phyloP scores from a whole-genome alignment of 2,888 invertebrate species.

The Buathra laborator region DNA sequence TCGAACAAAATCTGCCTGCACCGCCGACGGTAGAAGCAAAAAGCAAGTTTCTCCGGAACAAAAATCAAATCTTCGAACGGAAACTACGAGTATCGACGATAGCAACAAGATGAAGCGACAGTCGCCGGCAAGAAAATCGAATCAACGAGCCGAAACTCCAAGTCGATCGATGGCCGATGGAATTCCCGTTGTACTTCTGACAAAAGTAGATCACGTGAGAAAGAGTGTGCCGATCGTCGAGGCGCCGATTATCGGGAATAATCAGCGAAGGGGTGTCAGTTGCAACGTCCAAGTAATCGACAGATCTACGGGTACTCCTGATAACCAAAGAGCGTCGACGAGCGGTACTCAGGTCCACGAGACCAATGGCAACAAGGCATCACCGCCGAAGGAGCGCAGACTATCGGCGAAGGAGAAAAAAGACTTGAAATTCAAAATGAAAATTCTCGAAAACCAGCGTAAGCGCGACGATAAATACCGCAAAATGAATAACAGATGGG shows the following conservation, averaged over 20 bases:
- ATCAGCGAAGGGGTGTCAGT: constrained; percentile 62
- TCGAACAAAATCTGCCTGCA: not conserved
- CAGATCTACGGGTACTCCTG: constrained; percentile 23
- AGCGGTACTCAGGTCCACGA: constrained; percentile 9
- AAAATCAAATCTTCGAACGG: not conserved
- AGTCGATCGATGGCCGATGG: not conserved
- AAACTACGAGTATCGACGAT: not conserved
- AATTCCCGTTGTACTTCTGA: constrained; percentile 27
- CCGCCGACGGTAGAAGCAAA: not conserved
- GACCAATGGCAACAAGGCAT: not conserved
- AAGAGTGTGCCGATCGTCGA: constrained; percentile 75
- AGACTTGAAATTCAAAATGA: constrained; percentile 52
- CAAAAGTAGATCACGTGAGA: constrained; percentile 29
- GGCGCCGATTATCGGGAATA: constrained; percentile 70
- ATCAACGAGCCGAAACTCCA: not conserved
- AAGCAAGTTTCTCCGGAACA: not conserved
- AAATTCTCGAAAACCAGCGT: constrained; percentile 57
- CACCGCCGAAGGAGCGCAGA: constrained; percentile 18
- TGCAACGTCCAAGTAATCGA: constrained; percentile 50
- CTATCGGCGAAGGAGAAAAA: constrained; percentile 58
- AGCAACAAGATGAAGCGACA: not conserved
- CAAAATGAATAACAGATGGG: constrained; percentile 68
- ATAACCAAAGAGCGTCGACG: not conserved
- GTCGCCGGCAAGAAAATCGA: not conserved
- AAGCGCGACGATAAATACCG: constrained; percentile 69